These are phyloP conservation scores for Nemoura dubitans DNA, from an alignment of 2,888 invertebrate species.

Conservation along the genomic window DNA sequence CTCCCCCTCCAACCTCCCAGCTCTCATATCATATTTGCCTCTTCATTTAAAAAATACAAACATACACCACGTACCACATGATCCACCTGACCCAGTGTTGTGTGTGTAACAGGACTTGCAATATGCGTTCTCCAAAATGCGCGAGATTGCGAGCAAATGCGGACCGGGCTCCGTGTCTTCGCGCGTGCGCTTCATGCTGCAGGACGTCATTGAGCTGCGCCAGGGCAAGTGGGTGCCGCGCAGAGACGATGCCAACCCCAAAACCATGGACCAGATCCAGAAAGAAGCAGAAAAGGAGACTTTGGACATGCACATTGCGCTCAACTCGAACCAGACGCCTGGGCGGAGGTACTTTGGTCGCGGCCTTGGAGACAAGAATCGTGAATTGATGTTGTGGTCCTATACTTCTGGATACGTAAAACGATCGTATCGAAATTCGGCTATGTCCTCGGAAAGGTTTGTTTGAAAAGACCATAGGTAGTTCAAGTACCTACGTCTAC, in stretches of 20 bases:
- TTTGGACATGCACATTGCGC: slow-evolving; percentile 61
- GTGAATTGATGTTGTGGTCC: not conserved
- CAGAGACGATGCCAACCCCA: slow-evolving; percentile 87
- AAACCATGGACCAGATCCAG: slow-evolving; percentile 94
- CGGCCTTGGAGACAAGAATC: slow-evolving; percentile 32
- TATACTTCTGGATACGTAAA: too few species aligned
- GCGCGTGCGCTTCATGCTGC: slow-evolving; percentile 78
- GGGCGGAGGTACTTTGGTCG: slow-evolving; percentile 34
- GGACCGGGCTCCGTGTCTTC: slow-evolving; percentile 58
- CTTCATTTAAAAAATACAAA: too few species aligned
- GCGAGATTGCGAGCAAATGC: slow-evolving; percentile 66
- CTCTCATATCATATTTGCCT: too few species aligned
- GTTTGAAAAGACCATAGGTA: too few species aligned
- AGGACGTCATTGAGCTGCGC: slow-evolving; percentile 91
- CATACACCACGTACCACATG: too few species aligned
- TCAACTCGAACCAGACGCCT: slow-evolving; percentile 36
- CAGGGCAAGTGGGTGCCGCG: slow-evolving; percentile 86
- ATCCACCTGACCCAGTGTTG: too few species aligned
- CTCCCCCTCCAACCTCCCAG: too few species aligned
- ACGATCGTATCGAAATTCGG: too few species aligned
- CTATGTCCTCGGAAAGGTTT: too few species aligned
- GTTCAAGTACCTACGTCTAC: too few species aligned
- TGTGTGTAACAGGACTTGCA: slow-evolving; percentile 59
- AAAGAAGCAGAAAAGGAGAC: slow-evolving; percentile 86
- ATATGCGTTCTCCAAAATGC: too few species aligned